These are phyloP conservation scores for Stenolophus ochropezus DNA, from an alignment of 2,888 invertebrate genomes.

Conservation along the genomic window DNA sequence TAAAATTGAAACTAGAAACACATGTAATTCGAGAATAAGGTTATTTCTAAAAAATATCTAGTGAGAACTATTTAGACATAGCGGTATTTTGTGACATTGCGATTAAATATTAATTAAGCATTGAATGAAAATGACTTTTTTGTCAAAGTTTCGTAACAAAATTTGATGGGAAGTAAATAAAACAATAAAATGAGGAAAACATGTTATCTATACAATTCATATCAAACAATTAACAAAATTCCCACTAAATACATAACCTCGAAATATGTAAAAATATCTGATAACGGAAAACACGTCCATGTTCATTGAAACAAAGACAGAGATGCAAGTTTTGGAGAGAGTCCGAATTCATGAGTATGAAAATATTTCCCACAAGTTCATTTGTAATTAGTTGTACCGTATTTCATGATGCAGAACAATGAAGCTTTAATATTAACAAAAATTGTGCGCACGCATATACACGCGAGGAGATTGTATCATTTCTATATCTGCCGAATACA, in stretches of 20 bases:
- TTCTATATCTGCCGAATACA: neutral
- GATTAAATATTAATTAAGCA: no score
- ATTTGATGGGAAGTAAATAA: neutral
- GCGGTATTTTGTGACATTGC: no score
- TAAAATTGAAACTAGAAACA: no score
- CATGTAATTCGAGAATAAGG: no score
- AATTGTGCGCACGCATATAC: conserved; percentile 18
- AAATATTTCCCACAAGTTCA: conserved; percentile 45
- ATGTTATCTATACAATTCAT: neutral
- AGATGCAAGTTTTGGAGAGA: conserved; percentile 6
- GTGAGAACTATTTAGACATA: no score
- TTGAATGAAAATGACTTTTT: neutral
- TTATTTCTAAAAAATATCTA: no score
- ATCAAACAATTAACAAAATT: conserved; percentile 18
- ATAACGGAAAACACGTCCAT: conserved; percentile 37
- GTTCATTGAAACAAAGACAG: conserved; percentile 8
- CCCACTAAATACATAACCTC: conserved; percentile 25
- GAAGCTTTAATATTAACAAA: conserved; percentile 47
- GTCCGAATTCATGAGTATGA: conserved; percentile 31
- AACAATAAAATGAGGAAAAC: neutral
- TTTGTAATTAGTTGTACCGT: conserved; percentile 47
- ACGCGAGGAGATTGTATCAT: neutral
- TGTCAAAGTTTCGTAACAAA: neutral
- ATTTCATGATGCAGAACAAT: conserved; percentile 45
- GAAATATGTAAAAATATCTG: conserved; percentile 34